phyloP scores from a whole-genome alignment of 2,113 vertebrate genomes.

The Microcebus griseorufus region DNA sequence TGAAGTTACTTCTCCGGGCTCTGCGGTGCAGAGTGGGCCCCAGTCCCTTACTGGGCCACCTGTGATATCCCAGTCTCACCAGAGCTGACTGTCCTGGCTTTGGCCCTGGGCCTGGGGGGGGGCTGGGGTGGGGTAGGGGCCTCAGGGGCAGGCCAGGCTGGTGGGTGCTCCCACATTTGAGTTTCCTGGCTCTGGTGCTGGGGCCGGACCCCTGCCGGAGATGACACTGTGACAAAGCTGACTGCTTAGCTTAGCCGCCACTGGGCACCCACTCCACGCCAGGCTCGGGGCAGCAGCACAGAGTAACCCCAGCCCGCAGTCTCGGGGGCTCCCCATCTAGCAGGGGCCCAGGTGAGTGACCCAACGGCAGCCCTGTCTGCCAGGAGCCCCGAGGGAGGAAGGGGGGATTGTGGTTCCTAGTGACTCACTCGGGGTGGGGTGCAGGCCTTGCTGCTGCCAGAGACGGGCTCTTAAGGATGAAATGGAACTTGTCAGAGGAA shows the following conservation, averaged over 20 bases:
- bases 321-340: background rate
- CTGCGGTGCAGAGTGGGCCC: background rate
- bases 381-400: background rate
- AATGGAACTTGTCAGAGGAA: background rate
- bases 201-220: background rate
- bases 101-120: background rate
- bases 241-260: no score
- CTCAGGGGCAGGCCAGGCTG: background rate
- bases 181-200: background rate
- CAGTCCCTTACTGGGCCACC: background rate
- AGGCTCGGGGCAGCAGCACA: background rate
- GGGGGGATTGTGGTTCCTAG: background rate
- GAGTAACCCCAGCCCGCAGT: rapidly evolving
- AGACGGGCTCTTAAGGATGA: background rate
- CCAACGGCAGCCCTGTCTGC: background rate
- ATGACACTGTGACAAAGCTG: background rate
- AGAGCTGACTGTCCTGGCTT: background rate
- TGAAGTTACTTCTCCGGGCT: background rate
- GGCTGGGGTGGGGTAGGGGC: background rate
- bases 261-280: no score
- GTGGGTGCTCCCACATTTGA: background rate
- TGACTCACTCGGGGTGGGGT: background rate
- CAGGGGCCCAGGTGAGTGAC: background rate
- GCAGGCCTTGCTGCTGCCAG: background rate
- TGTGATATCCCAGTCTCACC: background rate